Evolutionary conservation across 2,113 vertebrate genomes (phyloP).

Genomic region (Nesospiza acunhae): DNA sequence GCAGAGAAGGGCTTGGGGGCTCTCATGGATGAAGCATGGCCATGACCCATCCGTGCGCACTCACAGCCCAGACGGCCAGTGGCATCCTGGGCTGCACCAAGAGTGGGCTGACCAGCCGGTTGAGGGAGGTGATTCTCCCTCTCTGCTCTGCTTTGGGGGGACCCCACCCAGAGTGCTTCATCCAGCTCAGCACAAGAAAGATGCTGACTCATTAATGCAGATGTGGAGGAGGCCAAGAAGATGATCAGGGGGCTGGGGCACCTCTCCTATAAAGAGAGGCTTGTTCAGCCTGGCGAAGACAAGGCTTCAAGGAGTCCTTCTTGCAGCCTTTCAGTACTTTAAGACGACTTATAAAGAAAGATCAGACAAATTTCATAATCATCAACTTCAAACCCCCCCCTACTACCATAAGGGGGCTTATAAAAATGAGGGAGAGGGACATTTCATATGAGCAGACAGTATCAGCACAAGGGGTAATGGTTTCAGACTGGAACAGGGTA

Average conservation of each 20-base stretch:
- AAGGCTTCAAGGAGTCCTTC: neutral
- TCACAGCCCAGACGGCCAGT: neutral
- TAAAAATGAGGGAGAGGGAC: neutral
- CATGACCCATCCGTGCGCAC: rapidly evolving
- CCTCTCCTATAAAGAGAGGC: neutral
- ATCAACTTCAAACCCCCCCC: neutral
- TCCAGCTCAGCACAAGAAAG: neutral
- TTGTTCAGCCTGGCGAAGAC: neutral
- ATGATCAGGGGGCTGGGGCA: neutral
- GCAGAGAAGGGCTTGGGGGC: too few species aligned
- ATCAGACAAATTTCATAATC: neutral
- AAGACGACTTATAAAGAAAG: neutral
- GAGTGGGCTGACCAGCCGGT: neutral
- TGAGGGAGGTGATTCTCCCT: neutral
- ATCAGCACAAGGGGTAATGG: neutral
- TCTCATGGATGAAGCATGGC: neutral
- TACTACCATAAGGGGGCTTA: neutral
- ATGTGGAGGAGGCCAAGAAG: rapidly evolving
- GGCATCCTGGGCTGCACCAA: neutral
- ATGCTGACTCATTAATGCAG: neutral
- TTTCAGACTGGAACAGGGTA: neutral
- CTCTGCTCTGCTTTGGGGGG: neutral
- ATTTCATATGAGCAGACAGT: neutral
- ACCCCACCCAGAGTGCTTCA: too few species aligned
- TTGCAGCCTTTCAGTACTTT: too few species aligned